Evolutionary conservation across 2,797 vertebrate species (phyloP), one percentile per base, ranked within the genome.

Genomic region (Betta splendens): DNA sequence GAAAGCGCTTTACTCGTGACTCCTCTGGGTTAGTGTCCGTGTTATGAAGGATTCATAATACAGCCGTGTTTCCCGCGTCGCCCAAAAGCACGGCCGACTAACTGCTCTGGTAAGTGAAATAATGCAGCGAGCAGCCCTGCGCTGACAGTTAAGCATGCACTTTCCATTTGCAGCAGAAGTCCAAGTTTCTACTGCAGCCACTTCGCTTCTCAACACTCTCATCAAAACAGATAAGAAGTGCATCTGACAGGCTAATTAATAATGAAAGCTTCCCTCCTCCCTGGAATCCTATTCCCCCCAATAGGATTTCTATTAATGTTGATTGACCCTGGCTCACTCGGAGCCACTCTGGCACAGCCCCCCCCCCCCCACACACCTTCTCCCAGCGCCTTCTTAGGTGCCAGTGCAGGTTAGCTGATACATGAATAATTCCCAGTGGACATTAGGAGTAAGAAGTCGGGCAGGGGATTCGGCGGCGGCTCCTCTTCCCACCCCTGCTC

Each of bases 361-460:
- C 17, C 70, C 42, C 33, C 78, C 69, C 74, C 71, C 65, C 48
- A 57, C 59, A 73, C 58, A 71, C 58, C 72, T 69, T 46, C 80
- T 49, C n/a, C 48, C 57, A 59, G 73, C 58, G 71, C 58, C 72
- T 69, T 46, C 80, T 49, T 60, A 69, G 83, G 77, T 89, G 85
- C 87, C 87, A 81, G 77, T 53, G 77, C 75, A 79, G 80, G 86
- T 89, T 85, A 88, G 83, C 77, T 10, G 70, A 69, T 83, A 81
- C 83, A 87, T 85, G 85, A 89, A 79, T 89, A 86, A 90, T 83
- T 83, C 75, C 81, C 80, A 51, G 64, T 50, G 72, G 87, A 87
- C 83, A 75, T 84, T 84, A 83, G 64, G 84, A 80, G 72, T 65
- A 80, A 86, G 84, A 90, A 89, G 83, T 89, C 89, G 90, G 89